phyloP scores from a whole-genome alignment of 2,113 vertebrate species.

The Oncorhynchus mykiss region DNA sequence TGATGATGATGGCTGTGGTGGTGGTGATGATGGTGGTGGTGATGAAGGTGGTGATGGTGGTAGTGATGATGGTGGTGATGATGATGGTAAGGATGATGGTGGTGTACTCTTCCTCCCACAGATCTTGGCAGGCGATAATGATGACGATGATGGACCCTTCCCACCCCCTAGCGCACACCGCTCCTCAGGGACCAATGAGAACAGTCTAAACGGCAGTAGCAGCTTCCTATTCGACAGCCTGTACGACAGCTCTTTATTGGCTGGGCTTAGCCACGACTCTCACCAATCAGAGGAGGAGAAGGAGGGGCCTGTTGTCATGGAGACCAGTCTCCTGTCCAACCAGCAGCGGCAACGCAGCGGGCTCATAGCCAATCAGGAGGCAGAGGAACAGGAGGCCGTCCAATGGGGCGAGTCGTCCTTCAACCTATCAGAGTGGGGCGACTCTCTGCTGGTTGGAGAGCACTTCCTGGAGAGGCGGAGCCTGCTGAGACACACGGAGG shows the following conservation, averaged over 20 bases:
- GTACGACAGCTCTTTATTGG: conserved; percentile 71
- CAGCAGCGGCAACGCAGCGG: conserved; percentile 54
- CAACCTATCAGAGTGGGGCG: conserved; percentile 81
- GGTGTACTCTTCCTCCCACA: conserved; percentile 32
- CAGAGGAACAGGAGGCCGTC: conserved; percentile 67
- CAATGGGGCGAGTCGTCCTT: conserved; percentile 80
- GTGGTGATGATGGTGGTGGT: not conserved
- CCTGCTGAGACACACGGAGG: conserved; percentile 32
- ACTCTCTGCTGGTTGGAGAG: conserved; percentile 78
- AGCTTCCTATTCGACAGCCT: conserved; percentile 92
- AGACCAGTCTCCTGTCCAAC: conserved; percentile 3
- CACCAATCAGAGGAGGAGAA: conserved; percentile 43
- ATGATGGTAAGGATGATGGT: not conserved
- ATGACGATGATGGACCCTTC: conserved; percentile 21
- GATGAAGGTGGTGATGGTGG: accelerated
- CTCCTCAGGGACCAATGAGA: not conserved
- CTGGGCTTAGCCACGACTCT: conserved; percentile 40
- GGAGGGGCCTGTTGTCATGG: conserved; percentile 43
- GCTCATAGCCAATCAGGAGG: conserved; percentile 60
- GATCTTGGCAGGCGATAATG: conserved; percentile 29
- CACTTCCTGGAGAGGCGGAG: conserved; percentile 69
- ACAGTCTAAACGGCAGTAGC: conserved; percentile 83
- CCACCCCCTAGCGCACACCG: not conserved
- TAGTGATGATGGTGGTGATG: not conserved
- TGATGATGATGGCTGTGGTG: not conserved